phyloP scores from a whole-genome alignment of 1,140 invertebrate genomes.

The Homarus americanus region DNA sequence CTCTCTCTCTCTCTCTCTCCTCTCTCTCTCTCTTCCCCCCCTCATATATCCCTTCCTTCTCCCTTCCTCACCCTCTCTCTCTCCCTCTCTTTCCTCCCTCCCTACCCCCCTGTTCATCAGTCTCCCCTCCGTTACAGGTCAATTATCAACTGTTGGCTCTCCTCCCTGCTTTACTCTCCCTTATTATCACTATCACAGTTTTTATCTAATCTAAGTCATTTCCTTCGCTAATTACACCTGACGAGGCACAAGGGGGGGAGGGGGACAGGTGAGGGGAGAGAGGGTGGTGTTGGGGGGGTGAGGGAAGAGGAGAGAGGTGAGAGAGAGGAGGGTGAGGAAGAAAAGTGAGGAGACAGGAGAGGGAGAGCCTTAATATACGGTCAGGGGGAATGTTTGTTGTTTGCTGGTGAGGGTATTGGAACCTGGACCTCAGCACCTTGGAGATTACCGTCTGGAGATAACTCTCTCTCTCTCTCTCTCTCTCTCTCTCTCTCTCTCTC shows the following conservation, averaged over 20 bases:
- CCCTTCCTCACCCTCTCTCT: constrained; percentile 1
- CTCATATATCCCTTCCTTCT: neutral
- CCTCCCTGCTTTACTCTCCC: constrained; percentile 21
- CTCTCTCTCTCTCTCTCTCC: constrained; percentile 23
- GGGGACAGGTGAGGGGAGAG: too few species aligned
- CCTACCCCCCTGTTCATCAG: constrained; percentile 4
- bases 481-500: too few species aligned
- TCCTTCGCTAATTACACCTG: constrained; percentile 60
- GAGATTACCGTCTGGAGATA: too few species aligned
- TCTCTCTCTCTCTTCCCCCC: neutral
- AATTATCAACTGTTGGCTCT: constrained; percentile 45
- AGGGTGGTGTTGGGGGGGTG: too few species aligned
- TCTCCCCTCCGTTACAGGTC: constrained; percentile 29
- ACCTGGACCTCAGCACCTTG: too few species aligned
- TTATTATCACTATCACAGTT: constrained; percentile 49
- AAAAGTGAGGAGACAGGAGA: too few species aligned
- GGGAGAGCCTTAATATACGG: too few species aligned
- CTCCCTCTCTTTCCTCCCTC: constrained; percentile 10
- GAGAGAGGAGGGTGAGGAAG: too few species aligned
- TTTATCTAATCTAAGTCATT: constrained; percentile 63
- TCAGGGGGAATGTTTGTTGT: too few species aligned
- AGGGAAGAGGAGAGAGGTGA: too few species aligned
- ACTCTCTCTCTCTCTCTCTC: too few species aligned
- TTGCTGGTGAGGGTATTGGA: too few species aligned
- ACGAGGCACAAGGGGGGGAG: constrained; percentile 11